Conservation (phyloP, 2,797 vertebrate genomes). For the Sebastes vulpes region DNA sequence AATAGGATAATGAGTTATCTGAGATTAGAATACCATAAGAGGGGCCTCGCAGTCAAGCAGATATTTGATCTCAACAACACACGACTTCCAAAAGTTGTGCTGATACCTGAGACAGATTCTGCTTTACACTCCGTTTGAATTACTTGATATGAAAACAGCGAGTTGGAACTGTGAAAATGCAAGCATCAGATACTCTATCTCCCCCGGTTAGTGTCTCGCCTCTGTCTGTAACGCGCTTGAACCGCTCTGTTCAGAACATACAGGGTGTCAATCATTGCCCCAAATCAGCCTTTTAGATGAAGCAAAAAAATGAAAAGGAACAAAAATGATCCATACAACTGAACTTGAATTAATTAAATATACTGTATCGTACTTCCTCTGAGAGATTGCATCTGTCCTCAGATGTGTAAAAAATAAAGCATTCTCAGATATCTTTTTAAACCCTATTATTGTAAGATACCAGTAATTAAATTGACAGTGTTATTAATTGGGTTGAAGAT, state of each 20-base stretch:
- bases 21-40: constrained; percentile 71
- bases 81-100: constrained; percentile 71
- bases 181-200: constrained; percentile 79
- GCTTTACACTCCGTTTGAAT: constrained; percentile 71
- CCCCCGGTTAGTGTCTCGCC: constrained; percentile 68
- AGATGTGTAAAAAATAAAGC: constrained; percentile 88
- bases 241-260: constrained; percentile 70
- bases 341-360: constrained; percentile 87
- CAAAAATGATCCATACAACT: constrained; percentile 65
- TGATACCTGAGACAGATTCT: constrained; percentile 80
- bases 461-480: constrained; percentile 89
- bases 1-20: constrained; percentile 72
- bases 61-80: constrained; percentile 77
- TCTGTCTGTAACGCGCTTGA: constrained; percentile 78
- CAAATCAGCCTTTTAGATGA: constrained; percentile 80
- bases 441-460: constrained; percentile 88
- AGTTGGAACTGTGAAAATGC: constrained; percentile 75
- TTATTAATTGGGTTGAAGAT: constrained; percentile 90
- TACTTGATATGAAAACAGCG: constrained; percentile 72
- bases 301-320: constrained; percentile 69
- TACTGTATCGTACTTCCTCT: constrained; percentile 79
- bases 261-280: constrained; percentile 74
- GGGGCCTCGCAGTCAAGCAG: constrained; percentile 63
- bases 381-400: constrained; percentile 85
- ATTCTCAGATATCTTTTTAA: constrained; percentile 84